Evolutionary conservation across 2,113 vertebrate genomes (phyloP).

Genomic region (Neopipo cinnamomea): DNA sequence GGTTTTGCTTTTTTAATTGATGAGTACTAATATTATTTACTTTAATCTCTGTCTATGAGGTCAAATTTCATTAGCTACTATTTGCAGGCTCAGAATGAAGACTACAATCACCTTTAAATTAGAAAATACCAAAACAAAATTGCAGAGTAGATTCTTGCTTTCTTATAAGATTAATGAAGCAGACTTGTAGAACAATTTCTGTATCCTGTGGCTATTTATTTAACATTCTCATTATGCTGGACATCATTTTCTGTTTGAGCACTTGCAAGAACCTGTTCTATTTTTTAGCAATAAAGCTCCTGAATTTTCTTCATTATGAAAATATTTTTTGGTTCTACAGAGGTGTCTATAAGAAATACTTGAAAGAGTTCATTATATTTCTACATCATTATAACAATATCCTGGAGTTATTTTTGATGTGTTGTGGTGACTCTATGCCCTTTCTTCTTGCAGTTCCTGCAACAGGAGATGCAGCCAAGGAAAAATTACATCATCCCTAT

Average conservation of each 20-base stretch:
- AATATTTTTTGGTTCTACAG: not conserved
- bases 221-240: conserved; percentile 40
- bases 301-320: conserved; percentile 18
- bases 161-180: conserved; percentile 42
- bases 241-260: not conserved
- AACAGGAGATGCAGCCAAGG: not conserved
- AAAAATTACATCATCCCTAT: not conserved
- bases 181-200: conserved; percentile 35
- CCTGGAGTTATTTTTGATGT: not conserved
- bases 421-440: not conserved
- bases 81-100: not conserved
- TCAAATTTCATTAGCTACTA: not conserved
- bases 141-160: not conserved
- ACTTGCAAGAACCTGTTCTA: not conserved
- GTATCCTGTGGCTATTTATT: conserved; percentile 32
- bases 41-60: not conserved
- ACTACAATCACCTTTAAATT: conserved; percentile 8
- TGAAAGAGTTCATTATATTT: conserved; percentile 12
- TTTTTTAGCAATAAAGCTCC: not conserved
- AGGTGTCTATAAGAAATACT: not conserved
- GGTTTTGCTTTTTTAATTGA: not conserved
- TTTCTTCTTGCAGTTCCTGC: not conserved
- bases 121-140: conserved; percentile 27
- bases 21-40: not conserved
- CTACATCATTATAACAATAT: not conserved